Base-by-base conservation (phyloP, 2,888 invertebrate genomes). In the Idaea dimidiata region DNA sequence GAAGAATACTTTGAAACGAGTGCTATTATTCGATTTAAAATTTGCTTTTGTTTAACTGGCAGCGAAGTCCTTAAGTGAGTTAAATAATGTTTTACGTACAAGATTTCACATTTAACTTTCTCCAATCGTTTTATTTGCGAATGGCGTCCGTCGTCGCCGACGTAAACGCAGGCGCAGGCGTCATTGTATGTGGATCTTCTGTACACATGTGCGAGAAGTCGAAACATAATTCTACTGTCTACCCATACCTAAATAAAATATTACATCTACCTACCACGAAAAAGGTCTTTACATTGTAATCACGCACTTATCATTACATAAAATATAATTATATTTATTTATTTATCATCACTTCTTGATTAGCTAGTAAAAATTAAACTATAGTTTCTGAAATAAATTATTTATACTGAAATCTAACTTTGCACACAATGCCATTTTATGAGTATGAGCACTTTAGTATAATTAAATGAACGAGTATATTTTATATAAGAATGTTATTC, bases 71-170 rank as follows among this genome's bases (percentile, higher is more conserved):
- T 76, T 72, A 64, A 62, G 63, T 17, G 59, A 70, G 63, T 66
- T 68, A 72, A 75, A 73, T 70, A 69, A 70, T 69, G 66, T 72
- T 73, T 75, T 76, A 74, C 76, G 75, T 75, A 71, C 73, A 78
- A 80, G 83, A 86, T 87, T 87, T 87, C 86, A 86, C 86, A 83
- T 84, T 84, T 74, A 66, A 85, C 87, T 87, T 88, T 88, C 87
- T 81, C 85, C 78, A 61, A 76, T 74, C 75, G 77, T 81, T 80
- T 81, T 83, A 80, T 80, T 79, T 78, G 74, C 73, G 69, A 72
- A 74, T 68, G 68, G 75, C 43, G 10, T 43, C 14, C 76, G 78
- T 76, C 75, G 74, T 74, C 67, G 60, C 63, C 60, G 70, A 67
- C 68, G 65, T 70, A 62, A 66, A 66, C 62, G 65, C 62, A 54